Evolutionary conservation across 2,888 invertebrate species (phyloP).

Genomic region (Drosophila picticornis): DNA sequence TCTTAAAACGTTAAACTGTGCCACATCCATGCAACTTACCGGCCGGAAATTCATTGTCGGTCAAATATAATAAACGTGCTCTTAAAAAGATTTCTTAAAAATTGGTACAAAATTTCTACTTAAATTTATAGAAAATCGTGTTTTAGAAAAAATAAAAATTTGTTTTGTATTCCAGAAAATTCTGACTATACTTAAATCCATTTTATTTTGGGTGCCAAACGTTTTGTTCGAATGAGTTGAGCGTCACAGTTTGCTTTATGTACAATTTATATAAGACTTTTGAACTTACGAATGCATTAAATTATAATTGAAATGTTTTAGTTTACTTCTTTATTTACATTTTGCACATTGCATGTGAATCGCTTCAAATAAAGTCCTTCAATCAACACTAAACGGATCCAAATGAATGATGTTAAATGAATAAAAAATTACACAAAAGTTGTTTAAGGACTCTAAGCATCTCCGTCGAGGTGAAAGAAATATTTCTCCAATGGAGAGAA

Average conservation of each 20-base stretch:
- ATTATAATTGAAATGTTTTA: background rate
- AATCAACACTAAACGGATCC: background rate
- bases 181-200: background rate
- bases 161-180: background rate
- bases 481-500: background rate
- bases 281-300: no score
- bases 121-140: background rate
- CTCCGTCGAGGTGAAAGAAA: background rate
- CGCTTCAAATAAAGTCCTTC: background rate
- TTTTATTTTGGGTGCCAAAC: background rate
- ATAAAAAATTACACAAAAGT: background rate
- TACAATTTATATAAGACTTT: background rate
- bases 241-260: background rate
- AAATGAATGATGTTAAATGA: background rate
- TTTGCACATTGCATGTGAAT: background rate
- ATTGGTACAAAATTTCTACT: background rate
- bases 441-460: no score
- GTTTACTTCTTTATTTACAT: background rate
- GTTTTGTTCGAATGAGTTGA: background rate
- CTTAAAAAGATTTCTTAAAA: background rate
- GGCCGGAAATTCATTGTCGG: background rate
- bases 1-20: background rate
- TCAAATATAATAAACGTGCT: background rate
- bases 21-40: background rate
- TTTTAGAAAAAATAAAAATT: background rate